Base-by-base conservation (phyloP, 1,140 invertebrate genomes). In the Nephila pilipes region DNA sequence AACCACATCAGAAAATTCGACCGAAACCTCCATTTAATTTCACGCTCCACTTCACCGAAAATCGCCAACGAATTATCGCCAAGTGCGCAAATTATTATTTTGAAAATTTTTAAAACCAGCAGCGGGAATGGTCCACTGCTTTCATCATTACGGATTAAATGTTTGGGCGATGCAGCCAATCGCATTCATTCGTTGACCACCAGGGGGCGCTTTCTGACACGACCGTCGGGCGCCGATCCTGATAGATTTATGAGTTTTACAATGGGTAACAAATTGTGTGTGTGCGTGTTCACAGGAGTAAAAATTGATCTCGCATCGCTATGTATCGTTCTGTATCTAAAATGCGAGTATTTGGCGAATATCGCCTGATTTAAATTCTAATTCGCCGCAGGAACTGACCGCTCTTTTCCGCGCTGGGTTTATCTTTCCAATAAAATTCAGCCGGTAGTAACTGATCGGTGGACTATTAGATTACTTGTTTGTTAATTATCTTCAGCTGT, bases 231-330 rank as follows among this genome's bases (percentile, higher is more conserved):
- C 91, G 91, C 91, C 91, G 20, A 18, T 80, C 55, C 58, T 93
- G 81, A 93, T 93, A 80, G 91, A 87, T 93, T 93, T 93, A 87
- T 60, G 91, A 87, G 85, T 87, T 93, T 93, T 87, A 93, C 91
- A 93, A 87, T 80, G 91, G 65, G 83, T 80, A 93, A 93, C 90
- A 93, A 93, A 93, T 93, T 87, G 91, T 36, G 69, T 36, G 69
- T 22, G 58, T 20, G 58, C 16, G 58, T 54, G 87, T 46, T 46
- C 87, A 69, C 10, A 65, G 46, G 81, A 92, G 81, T 85, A 92
- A 92, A 92, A 92, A 92, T 92, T 92, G 90, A 92, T 92, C 90
- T 60, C 55, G 46, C 20, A 25, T n/a, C 58, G 87, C 29, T 46
- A 55, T 46, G 63, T 22, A 79, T 90, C 69, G 65, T 79, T 90